phyloP scores from a whole-genome alignment of 2,113 vertebrate species.

The Rhipidura dahli region DNA sequence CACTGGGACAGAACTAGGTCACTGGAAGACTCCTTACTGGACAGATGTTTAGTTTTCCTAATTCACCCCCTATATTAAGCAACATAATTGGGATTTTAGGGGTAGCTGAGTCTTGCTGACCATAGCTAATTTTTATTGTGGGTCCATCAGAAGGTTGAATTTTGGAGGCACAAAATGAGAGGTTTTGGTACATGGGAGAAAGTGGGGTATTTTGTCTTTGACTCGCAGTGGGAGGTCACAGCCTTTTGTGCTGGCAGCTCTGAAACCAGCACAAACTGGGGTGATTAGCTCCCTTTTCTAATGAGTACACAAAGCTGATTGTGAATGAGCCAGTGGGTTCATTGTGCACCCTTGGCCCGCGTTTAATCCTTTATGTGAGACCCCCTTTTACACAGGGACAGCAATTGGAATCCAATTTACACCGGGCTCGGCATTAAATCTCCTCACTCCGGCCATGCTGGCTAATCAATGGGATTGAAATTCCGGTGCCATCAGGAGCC shows the following conservation, averaged over 20 bases:
- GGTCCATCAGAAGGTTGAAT: not conserved
- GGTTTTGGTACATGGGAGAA: not conserved
- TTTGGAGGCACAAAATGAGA: conserved; percentile 3
- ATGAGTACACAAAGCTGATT: conserved; percentile 65
- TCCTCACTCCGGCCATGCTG: not conserved
- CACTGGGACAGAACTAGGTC: conserved; percentile 56
- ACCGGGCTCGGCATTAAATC: conserved; percentile 22
- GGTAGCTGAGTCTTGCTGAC: conserved; percentile 9
- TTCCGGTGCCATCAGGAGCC: not conserved
- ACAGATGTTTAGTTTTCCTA: conserved; percentile 32
- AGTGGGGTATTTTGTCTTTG: conserved; percentile 35
- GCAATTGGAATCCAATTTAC: conserved; percentile 66
- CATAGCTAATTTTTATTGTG: not conserved
- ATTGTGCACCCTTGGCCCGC: conserved; percentile 61
- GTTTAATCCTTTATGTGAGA: conserved; percentile 63
- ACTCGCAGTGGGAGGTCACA: conserved; percentile 50
- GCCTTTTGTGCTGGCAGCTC: conserved; percentile 50
- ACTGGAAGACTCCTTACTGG: conserved; percentile 4
- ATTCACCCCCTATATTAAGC: not conserved
- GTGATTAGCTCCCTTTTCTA: conserved; percentile 65
- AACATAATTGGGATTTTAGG: not conserved
- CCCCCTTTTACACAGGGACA: conserved; percentile 32
- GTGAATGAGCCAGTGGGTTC: conserved; percentile 64
- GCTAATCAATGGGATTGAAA: conserved; percentile 59
- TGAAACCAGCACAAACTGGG: conserved; percentile 51